Conservation (phyloP, 2,888 invertebrate genomes). For the Aporophyla lueneburgensis region DNA sequence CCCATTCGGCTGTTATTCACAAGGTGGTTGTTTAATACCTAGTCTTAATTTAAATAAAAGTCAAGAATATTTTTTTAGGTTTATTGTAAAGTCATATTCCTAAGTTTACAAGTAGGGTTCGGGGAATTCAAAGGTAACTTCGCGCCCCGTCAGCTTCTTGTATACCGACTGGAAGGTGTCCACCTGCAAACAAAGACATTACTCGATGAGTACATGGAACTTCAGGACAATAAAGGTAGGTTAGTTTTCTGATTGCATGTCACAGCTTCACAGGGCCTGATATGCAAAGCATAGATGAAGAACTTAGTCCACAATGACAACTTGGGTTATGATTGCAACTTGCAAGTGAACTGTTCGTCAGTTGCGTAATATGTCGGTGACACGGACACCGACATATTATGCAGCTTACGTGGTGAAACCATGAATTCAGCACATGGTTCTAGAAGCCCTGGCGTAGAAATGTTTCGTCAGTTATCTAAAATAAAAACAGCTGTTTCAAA, state of each 20-base stretch:
- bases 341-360: background rate
- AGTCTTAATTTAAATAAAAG: conserved; percentile 36
- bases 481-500: too few species aligned
- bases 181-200: conserved; percentile 92
- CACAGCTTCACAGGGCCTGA: background rate
- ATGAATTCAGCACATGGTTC: too few species aligned
- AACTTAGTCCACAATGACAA: background rate
- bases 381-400: too few species aligned
- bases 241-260: too few species aligned
- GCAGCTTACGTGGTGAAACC: too few species aligned
- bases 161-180: conserved; percentile 99
- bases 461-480: too few species aligned
- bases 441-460: too few species aligned
- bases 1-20: too few species aligned
- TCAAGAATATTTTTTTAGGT: conserved; percentile 80
- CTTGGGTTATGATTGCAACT: background rate
- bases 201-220: background rate
- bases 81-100: conserved; percentile 89
- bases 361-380: background rate
- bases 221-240: background rate
- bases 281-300: background rate
- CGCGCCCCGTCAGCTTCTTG: conserved; percentile 99
- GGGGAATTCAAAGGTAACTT: conserved; percentile 99
- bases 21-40: too few species aligned
- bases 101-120: conserved; percentile 97